Conservation (phyloP, 2,888 invertebrate species). For the Lithophane socia region DNA sequence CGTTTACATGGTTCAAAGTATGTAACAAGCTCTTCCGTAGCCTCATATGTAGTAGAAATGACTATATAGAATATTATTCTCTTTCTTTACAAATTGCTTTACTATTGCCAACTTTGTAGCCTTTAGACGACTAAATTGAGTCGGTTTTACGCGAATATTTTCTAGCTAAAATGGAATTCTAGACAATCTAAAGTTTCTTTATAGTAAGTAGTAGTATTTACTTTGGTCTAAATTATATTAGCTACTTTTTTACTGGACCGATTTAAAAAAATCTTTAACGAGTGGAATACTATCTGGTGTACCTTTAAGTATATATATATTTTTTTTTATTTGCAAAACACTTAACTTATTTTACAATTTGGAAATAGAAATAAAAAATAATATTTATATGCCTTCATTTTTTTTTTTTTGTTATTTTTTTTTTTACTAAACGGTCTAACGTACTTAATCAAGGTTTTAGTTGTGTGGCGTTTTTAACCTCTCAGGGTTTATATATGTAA, state of each 20-base stretch:
- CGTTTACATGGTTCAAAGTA: constrained; percentile 42
- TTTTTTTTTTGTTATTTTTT: no score
- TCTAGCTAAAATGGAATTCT: constrained; percentile 2
- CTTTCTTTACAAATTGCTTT: constrained; percentile 28
- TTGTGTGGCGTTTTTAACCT: no score
- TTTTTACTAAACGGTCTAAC: no score
- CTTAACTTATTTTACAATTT: neutral
- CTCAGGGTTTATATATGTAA: neutral
- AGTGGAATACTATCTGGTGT: no score
- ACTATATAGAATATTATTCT: constrained; percentile 33
- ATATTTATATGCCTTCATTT: no score
- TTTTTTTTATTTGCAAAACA: no score
- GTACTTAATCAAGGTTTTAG: no score
- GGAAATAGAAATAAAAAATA: no score
- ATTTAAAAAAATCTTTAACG: no score
- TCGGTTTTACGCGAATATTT: constrained; percentile 2
- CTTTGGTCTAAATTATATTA: neutral
- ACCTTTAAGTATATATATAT: no score
- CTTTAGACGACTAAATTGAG: neutral
- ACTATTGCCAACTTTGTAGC: neutral
- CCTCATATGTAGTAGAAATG: constrained; percentile 20
- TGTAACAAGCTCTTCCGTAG: constrained; percentile 23
- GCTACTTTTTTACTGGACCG: neutral
- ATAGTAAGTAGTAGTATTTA: neutral
- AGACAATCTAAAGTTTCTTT: neutral